A percentile compares a stretch with the other conserved stretches of the same genome.
Evolutionary conservation across 2,797 vertebrate genomes (phyloP).

Genomic region (Gymnopithys bicolor): DNA sequence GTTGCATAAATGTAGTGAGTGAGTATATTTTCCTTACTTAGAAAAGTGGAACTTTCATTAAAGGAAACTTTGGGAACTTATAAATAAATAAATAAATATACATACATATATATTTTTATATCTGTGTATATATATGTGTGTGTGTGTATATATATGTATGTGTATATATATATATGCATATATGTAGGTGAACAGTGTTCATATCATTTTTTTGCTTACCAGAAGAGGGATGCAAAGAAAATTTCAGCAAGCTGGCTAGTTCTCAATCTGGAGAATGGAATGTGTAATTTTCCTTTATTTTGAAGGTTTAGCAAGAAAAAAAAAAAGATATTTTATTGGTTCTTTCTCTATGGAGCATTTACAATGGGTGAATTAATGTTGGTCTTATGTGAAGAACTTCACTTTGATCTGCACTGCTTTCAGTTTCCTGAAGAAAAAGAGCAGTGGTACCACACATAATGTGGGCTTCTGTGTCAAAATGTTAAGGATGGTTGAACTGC

Average conservation of each 20-base stretch:
- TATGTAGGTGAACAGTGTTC: background rate
- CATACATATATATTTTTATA: too few relatives aligned
- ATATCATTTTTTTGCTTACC: background rate
- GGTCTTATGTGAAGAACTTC: background rate
- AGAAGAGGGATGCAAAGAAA: background rate
- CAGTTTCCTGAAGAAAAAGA: background rate
- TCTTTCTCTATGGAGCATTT: background rate
- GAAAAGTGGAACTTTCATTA: background rate
- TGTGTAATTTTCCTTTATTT: background rate
- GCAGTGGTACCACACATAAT: background rate
- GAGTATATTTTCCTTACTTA: constrained; percentile 69
- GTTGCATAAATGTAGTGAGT: constrained; percentile 87
- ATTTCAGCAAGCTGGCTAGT: background rate
- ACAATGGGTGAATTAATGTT: background rate
- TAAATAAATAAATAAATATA: background rate
- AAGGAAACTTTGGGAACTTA: background rate
- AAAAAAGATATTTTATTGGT: background rate
- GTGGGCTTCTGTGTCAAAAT: background rate
- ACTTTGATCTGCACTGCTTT: background rate
- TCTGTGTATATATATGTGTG: too few relatives aligned
- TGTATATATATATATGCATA: background rate
- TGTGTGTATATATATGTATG: too few relatives aligned
- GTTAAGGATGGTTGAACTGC: background rate
- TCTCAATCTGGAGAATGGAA: background rate
- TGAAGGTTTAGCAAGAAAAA: background rate